A percentile compares a stretch with the other conserved stretches of the same genome.
Conservation (phyloP, 2,888 invertebrate species). For the Lysandra bellargus region DNA sequence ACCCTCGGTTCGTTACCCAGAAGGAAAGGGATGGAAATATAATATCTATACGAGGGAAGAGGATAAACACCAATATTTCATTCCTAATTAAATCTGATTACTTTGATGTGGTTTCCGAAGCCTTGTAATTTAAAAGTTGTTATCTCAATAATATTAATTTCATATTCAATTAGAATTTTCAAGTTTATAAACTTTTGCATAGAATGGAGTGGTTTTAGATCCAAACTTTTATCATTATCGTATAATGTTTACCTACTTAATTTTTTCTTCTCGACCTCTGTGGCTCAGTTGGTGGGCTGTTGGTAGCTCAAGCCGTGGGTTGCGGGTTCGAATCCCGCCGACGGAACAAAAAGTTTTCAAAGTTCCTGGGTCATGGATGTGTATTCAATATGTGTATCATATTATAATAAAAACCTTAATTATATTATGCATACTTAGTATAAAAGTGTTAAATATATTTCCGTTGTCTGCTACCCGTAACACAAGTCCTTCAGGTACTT, state of each 20-base stretch:
- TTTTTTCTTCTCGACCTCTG: too few relatives aligned
- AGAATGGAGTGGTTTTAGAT: background rate
- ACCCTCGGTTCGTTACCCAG: slow-evolving; percentile 8
- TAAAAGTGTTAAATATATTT: too few relatives aligned
- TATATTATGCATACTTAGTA: too few relatives aligned
- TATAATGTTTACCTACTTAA: background rate
- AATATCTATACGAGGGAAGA: background rate
- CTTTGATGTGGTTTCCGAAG: slow-evolving; percentile 7
- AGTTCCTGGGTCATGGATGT: too few relatives aligned
- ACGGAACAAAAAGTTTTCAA: too few relatives aligned
- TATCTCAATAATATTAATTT: slow-evolving; percentile 9
- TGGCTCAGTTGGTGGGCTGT: too few relatives aligned
- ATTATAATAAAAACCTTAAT: too few relatives aligned
- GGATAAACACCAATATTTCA: background rate
- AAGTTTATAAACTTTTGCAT: background rate
- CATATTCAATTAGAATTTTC: background rate
- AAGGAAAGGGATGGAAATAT: background rate
- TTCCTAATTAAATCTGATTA: background rate
- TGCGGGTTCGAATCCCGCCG: too few relatives aligned
- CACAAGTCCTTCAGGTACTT: too few relatives aligned
- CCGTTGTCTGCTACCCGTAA: too few relatives aligned
- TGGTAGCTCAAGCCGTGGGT: too few relatives aligned
- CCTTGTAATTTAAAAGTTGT: background rate
- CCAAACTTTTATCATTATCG: background rate
- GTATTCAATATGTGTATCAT: too few relatives aligned